A percentile compares a stretch with the other conserved stretches of the same genome.
Conservation (phyloP, 2,113 vertebrate genomes). For the Illadopsis cleaveri region DNA sequence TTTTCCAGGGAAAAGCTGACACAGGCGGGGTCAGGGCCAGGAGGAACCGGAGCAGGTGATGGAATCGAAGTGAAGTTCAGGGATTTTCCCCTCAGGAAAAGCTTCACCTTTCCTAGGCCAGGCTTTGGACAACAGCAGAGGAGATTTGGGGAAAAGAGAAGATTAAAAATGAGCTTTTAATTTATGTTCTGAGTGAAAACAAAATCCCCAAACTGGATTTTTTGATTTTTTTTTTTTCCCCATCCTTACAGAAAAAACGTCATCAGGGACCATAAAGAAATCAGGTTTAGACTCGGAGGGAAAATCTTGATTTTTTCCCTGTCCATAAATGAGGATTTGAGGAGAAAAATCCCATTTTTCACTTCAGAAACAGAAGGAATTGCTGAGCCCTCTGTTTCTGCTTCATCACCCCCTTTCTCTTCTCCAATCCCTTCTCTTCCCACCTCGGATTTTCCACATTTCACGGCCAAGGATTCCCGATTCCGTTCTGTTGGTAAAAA, state of each 20-base stretch:
- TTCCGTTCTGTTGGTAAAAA: background rate
- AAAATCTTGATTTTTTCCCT: background rate
- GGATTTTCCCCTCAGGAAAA: background rate
- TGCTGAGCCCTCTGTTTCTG: background rate
- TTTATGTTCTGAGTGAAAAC: background rate
- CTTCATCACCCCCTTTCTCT: background rate
- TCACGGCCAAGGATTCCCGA: background rate
- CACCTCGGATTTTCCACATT: background rate
- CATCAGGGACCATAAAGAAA: background rate
- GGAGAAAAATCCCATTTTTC: conserved; percentile 18
- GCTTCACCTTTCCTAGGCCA: background rate
- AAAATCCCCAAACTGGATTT: too few relatives aligned
- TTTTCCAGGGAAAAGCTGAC: background rate
- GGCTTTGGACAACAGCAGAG: background rate
- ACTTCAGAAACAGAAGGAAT: background rate
- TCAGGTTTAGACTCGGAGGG: background rate
- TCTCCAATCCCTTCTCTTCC: background rate
- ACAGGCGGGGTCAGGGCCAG: background rate
- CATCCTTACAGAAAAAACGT: background rate
- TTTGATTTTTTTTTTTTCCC: too few relatives aligned
- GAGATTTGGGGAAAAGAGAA: background rate
- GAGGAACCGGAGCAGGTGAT: background rate
- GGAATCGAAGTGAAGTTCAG: background rate
- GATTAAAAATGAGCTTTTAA: background rate
- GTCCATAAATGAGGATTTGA: background rate